Base-by-base conservation (phyloP, 2,797 vertebrate genomes). In the Heterohyrax brucei region DNA sequence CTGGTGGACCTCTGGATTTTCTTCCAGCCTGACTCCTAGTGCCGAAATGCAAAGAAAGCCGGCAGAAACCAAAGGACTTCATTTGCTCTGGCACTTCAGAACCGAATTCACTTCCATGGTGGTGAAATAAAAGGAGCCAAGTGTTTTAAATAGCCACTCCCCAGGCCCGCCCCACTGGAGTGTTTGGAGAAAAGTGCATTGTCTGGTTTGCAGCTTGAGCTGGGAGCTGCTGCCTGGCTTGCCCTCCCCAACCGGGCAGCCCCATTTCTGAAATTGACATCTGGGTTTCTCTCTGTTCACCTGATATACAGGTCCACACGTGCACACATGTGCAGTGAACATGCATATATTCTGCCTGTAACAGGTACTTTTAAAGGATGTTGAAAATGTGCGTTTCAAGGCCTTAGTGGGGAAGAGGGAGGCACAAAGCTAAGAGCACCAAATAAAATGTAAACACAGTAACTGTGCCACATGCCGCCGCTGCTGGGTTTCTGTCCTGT, bases 241-340 rank as follows among this genome's bases (percentile, higher is more conserved):
- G 97, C 97, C 98, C 98, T 98, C 98, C 98, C 96, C 98, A 98
- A 98, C 98, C 97, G 95, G 99, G 98, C 99, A 99, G 98, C 98
- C 99, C 97, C 88, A 85, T 98, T 98, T 98, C 98, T 98, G 98
- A 99, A 99, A 98, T 99, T 99, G 99, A 99, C 99, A 99, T 99
- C 99, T 99, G 99, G 98, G 98, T 99, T 99, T 99, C 99, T 99
- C 99, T 99, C 98, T 98, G 97, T 99, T 99, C 99, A 99, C 99
- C 99, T 99, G 99, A 72, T 95, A 77, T 89, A 1, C 82, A 75
- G 39, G 39, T 89, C 72, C 70, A 48, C 59, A 30, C 72, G 53
- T 8, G 1, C 0, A 10, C 81, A 33, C 80, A 68, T 26, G 28
- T 21, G 81, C 18, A 9, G 66, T 2, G 14, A 26, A 22, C 26